phyloP scores from a whole-genome alignment of 2,888 invertebrate species.

The Drymonia ruficornis region DNA sequence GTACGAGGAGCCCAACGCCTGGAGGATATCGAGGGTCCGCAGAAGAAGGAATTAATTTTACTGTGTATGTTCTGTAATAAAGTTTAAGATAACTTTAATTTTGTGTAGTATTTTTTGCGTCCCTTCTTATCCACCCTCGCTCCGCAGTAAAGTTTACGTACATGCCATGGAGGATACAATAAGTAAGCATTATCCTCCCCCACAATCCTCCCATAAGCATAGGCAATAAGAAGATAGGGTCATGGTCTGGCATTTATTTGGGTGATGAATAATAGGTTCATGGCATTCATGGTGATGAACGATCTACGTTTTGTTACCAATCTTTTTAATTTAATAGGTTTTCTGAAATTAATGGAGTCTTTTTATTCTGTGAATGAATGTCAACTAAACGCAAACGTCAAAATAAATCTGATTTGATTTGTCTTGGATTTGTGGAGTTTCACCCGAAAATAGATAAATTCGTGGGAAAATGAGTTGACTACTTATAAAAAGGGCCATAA shows the following conservation, averaged over 20 bases:
- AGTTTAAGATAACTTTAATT: neutral
- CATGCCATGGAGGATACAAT: no score
- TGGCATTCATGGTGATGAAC: no score
- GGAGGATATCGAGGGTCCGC: conserved; percentile 98
- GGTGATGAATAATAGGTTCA: no score
- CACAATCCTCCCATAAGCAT: no score
- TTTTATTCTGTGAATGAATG: neutral
- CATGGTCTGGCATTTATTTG: no score
- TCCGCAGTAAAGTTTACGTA: no score
- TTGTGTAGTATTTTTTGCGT: neutral
- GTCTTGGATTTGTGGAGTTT: conserved; percentile 18
- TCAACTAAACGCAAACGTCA: conserved; percentile 27
- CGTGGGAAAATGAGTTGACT: conserved; percentile 30
- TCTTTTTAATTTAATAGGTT: neutral
- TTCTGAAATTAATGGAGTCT: no score
- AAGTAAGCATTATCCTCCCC: no score
- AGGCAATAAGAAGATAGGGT: no score
- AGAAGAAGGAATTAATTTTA: conserved; percentile 91
- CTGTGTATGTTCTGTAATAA: conserved; percentile 7
- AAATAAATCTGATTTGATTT: no score
- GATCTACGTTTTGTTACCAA: neutral
- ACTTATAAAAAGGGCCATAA: conserved; percentile 14
- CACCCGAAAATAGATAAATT: conserved; percentile 23
- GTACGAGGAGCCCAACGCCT: conserved; percentile 99
- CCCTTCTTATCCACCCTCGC: no score